phyloP scores from a whole-genome alignment of 2,113 vertebrate genomes.

The Anthoscopus minutus region DNA sequence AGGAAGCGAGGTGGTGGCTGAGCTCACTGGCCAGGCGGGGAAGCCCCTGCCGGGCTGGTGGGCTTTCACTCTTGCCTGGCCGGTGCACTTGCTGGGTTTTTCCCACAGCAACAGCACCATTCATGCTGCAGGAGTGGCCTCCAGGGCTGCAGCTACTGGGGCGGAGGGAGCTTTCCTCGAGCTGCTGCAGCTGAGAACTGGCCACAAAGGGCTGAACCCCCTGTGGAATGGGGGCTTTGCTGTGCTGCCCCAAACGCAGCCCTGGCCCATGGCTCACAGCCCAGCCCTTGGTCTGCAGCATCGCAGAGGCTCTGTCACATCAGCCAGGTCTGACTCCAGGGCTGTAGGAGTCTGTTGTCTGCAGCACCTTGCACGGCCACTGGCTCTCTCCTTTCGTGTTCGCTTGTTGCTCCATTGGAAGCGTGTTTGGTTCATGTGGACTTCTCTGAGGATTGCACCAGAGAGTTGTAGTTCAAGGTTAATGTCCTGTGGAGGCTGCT shows the following conservation, averaged over 20 bases:
- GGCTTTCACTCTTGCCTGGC: neutral
- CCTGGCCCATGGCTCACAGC: fast-evolving
- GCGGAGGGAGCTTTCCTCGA: fast-evolving
- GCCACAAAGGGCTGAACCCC: neutral
- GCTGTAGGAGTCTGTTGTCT: neutral
- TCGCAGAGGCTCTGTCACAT: fast-evolving
- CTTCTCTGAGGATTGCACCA: neutral
- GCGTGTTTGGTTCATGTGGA: neutral
- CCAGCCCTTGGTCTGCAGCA: neutral
- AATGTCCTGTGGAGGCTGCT: neutral
- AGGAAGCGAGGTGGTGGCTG: neutral
- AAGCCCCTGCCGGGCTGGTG: neutral
- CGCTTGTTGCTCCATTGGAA: neutral
- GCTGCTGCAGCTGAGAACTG: neutral
- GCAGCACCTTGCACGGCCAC: neutral
- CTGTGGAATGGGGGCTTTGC: neutral
- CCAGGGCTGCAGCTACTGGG: neutral
- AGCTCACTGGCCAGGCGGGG: neutral
- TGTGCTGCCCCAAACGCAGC: neutral
- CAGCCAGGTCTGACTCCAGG: neutral
- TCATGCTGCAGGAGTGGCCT: neutral
- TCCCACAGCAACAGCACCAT: neutral
- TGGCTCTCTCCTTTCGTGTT: neutral
- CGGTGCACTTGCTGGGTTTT: neutral
- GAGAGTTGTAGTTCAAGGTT: neutral